These are phyloP conservation scores for Rhombomys opimus DNA, from an alignment of 2,113 vertebrate genomes.

Conservation along the genomic window DNA sequence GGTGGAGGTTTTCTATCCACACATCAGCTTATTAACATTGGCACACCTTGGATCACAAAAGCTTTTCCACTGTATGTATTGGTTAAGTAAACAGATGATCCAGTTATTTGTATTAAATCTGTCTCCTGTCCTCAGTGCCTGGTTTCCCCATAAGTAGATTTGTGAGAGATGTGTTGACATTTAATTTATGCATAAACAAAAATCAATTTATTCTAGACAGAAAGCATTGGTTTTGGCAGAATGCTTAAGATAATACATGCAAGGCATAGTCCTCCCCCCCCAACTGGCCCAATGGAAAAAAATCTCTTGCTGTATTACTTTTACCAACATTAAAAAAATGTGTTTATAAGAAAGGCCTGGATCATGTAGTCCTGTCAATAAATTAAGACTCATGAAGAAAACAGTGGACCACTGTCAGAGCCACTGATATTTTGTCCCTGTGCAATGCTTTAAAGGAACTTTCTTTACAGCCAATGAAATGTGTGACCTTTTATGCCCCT, in stretches of 20 bases:
- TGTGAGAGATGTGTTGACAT: conserved; percentile 71
- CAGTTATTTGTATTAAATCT: conserved; percentile 62
- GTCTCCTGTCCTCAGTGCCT: conserved; percentile 53
- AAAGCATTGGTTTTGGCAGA: conserved; percentile 62
- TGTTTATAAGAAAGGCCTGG: not conserved
- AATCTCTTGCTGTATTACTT: conserved; percentile 35
- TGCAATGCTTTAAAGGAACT: not conserved
- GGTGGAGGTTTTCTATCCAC: conserved; percentile 13
- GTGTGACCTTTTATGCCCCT: not conserved
- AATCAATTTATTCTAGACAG: conserved; percentile 74
- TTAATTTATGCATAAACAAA: conserved; percentile 77
- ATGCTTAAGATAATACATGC: conserved; percentile 62
- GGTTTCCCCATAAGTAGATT: conserved; percentile 50
- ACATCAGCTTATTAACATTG: conserved; percentile 63
- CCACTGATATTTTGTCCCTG: conserved; percentile 8
- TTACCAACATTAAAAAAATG: conserved; percentile 41
- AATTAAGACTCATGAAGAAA: conserved; percentile 34
- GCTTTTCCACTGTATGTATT: conserved; percentile 58
- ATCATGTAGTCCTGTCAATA: not conserved
- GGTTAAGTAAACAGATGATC: conserved; percentile 65
- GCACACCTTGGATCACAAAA: conserved; percentile 2
- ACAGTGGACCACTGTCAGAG: not conserved
- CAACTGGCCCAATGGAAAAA: not conserved
- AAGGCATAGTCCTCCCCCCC: not conserved
- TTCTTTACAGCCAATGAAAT: not conserved